phyloP scores from a whole-genome alignment of 2,888 invertebrate genomes.

The Ariolimax columbianus region DNA sequence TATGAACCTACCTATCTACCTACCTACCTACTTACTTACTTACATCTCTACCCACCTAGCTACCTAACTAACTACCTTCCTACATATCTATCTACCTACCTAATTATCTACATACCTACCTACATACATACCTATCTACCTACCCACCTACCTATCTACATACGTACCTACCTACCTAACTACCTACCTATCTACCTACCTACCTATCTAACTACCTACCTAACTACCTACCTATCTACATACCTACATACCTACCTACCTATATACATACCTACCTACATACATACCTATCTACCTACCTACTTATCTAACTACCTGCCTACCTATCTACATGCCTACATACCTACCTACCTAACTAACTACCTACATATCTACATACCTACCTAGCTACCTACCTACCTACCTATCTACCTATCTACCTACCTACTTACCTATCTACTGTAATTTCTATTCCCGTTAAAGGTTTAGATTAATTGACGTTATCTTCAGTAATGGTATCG shows the following conservation, averaged over 20 bases:
- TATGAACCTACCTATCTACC: background rate
- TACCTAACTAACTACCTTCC: background rate
- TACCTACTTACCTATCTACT: background rate
- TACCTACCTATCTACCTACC: background rate
- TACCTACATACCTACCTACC: background rate
- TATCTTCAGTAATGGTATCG: background rate
- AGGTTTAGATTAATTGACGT: background rate
- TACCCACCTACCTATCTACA: background rate
- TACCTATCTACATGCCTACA: background rate
- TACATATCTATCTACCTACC: background rate
- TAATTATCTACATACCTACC: background rate
- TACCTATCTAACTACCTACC: background rate
- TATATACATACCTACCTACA: background rate
- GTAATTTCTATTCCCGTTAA: background rate
- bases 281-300: background rate
- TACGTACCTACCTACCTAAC: background rate
- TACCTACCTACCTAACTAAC: background rate
- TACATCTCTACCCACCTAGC: background rate
- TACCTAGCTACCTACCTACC: background rate
- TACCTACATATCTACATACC: background rate
- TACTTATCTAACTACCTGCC: background rate
- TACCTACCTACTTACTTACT: background rate
- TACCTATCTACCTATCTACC: background rate
- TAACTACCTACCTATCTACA: background rate
- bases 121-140: background rate